Percentiles rank a stretch among this genome's conserved stretches.
phyloP scores from a whole-genome alignment of 2,888 invertebrate genomes.

The Clusia tigrina region DNA sequence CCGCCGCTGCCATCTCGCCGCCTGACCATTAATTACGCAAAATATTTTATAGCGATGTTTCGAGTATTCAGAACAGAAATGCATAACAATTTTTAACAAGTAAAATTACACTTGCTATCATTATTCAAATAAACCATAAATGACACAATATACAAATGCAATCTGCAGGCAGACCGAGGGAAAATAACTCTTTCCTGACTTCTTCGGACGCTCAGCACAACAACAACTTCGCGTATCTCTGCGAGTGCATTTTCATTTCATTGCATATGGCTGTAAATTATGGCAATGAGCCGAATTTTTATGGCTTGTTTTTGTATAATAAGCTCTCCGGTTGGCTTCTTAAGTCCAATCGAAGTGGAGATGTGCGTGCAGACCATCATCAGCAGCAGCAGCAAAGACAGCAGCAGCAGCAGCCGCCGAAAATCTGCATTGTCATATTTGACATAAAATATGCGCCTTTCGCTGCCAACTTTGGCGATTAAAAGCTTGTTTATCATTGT shows the following conservation, averaged over 20 bases:
- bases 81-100: background rate
- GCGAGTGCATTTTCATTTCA: background rate
- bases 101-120: constrained; percentile 23
- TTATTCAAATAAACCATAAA: constrained; percentile 28
- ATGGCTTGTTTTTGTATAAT: constrained; percentile 10
- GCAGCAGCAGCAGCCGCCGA: background rate
- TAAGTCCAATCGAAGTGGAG: constrained; percentile 11
- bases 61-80: background rate
- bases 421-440: constrained; percentile 38
- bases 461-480: constrained; percentile 62
- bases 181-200: background rate
- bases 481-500: constrained; percentile 62
- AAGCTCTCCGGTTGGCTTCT: constrained; percentile 8
- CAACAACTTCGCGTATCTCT: background rate
- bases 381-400: background rate
- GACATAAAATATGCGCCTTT: constrained; percentile 46
- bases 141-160: background rate
- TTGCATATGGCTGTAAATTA: constrained; percentile 10
- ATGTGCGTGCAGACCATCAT: background rate
- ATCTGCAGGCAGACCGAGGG: background rate
- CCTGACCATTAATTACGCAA: no score
- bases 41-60: background rate
- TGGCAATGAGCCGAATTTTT: constrained; percentile 23
- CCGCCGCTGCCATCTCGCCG: background rate
- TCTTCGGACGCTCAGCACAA: no score